Conservation (phyloP, 2,113 vertebrate species). For the Phrynosoma platyrhinos region DNA sequence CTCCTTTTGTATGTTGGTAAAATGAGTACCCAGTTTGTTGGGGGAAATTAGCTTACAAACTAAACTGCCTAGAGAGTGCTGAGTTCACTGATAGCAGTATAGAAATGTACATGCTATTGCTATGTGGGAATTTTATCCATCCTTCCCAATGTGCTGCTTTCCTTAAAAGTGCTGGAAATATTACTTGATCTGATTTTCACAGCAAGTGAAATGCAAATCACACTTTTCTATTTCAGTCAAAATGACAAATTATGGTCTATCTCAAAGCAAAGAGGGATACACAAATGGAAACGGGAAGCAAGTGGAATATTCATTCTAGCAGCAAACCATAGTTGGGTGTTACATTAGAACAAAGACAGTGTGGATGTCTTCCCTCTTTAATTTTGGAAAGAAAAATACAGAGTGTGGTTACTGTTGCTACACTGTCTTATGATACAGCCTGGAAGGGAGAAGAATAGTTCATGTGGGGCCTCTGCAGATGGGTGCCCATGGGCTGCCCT, state of each 20-base stretch:
- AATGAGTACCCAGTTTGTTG: too few species aligned
- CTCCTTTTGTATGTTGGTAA: too few species aligned
- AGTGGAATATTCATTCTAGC: not conserved
- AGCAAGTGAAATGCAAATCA: not conserved
- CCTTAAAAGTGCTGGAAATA: not conserved
- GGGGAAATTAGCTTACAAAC: too few species aligned
- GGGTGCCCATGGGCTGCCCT: too few species aligned
- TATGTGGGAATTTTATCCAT: not conserved
- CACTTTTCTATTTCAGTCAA: not conserved
- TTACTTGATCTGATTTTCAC: not conserved
- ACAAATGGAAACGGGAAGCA: not conserved
- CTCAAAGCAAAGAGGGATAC: not conserved
- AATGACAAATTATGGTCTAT: not conserved
- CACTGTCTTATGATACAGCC: not conserved
- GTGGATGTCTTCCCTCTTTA: not conserved
- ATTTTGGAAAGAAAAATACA: not conserved
- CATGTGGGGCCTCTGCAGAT: too few species aligned
- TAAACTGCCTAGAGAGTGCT: too few species aligned
- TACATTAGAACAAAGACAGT: not conserved
- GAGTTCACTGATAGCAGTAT: too few species aligned
- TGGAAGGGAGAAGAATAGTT: not conserved
- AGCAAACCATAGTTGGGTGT: not conserved
- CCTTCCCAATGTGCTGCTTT: too few species aligned
- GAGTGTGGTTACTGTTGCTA: not conserved
- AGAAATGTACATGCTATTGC: too few species aligned